Percentiles rank a stretch among this genome's conserved stretches.
These are phyloP conservation scores for Heteronetta atricapilla DNA, from an alignment of 2,113 vertebrate species.

Conservation along the genomic window DNA sequence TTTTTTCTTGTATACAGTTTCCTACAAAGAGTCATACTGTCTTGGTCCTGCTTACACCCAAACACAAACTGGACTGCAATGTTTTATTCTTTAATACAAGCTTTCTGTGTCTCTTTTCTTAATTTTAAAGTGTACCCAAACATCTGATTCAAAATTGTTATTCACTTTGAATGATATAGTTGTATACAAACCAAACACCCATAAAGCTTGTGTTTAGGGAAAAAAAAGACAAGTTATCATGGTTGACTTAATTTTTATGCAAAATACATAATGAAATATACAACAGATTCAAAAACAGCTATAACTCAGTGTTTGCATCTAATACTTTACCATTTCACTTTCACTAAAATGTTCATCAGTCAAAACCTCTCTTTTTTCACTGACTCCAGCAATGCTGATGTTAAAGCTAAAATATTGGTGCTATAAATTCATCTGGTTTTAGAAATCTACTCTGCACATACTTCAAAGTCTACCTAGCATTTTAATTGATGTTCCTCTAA, in stretches of 20 bases:
- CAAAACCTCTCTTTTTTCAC: not conserved
- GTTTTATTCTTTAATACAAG: slow-evolving; percentile 52
- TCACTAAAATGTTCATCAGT: slow-evolving; percentile 5
- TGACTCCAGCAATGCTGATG: slow-evolving; percentile 34
- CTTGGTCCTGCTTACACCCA: slow-evolving; percentile 28
- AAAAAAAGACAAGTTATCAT: not conserved
- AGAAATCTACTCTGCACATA: slow-evolving; percentile 49
- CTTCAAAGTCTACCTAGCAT: slow-evolving; percentile 50
- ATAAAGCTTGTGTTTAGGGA: not conserved
- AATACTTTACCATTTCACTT: slow-evolving; percentile 19
- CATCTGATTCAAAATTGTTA: slow-evolving; percentile 7
- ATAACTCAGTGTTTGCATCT: slow-evolving; percentile 20
- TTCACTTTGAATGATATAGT: slow-evolving; percentile 39
- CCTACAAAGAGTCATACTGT: not conserved
- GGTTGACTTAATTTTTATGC: not conserved
- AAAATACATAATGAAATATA: not conserved
- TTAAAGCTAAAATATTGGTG: slow-evolving; percentile 68
- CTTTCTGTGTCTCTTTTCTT: slow-evolving; percentile 53
- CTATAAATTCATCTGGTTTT: slow-evolving; percentile 68
- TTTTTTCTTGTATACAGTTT: slow-evolving; percentile 60
- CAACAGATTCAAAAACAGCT: slow-evolving; percentile 20
- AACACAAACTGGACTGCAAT: slow-evolving; percentile 51
- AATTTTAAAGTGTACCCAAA: not conserved
- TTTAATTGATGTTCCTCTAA: slow-evolving; percentile 48
- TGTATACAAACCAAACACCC: slow-evolving; percentile 35